These are phyloP conservation scores for Lissocephala sabroskyi DNA, from an alignment of 2,888 invertebrate genomes.

Conservation along the genomic window DNA sequence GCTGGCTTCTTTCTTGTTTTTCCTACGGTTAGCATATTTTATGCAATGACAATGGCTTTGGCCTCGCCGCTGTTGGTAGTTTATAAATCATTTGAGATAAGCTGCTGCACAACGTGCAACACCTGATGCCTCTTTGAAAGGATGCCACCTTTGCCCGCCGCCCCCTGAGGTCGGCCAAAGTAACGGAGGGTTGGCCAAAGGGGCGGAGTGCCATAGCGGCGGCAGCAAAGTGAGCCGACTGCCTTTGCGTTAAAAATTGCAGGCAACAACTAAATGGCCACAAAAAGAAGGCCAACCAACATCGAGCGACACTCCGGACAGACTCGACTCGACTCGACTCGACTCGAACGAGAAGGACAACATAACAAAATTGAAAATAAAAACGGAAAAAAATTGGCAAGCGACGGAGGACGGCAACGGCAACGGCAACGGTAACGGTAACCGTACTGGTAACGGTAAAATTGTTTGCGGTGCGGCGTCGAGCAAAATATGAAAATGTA, in stretches of 20 bases:
- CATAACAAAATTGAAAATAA: constrained; percentile 46
- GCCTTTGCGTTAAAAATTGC: constrained; percentile 53
- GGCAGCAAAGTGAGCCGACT: constrained; percentile 16
- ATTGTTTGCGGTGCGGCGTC: constrained; percentile 51
- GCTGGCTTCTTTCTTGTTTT: too few species aligned
- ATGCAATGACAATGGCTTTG: constrained; percentile 71
- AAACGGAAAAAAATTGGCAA: constrained; percentile 24
- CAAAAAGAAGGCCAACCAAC: constrained; percentile 28
- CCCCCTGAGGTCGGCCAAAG: too few species aligned
- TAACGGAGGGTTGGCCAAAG: too few species aligned
- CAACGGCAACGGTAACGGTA: constrained; percentile 11
- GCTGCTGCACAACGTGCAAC: constrained; percentile 69
- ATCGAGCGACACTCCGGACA: constrained; percentile 21
- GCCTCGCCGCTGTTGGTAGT: constrained; percentile 68
- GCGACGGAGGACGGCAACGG: constrained; percentile 24
- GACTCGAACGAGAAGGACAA: constrained; percentile 24
- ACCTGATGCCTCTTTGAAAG: constrained; percentile 67
- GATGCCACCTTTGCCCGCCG: too few species aligned
- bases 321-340: too few species aligned
- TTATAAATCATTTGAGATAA: constrained; percentile 71
- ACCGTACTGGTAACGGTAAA: constrained; percentile 30
- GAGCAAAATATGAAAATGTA: constrained; percentile 57
- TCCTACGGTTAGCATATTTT: constrained; percentile 62
- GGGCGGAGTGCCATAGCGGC: too few species aligned
- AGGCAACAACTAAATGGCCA: constrained; percentile 56